These are phyloP conservation scores for Muntiacus reevesi DNA, from an alignment of 2,113 vertebrate species.

Conservation along the genomic window DNA sequence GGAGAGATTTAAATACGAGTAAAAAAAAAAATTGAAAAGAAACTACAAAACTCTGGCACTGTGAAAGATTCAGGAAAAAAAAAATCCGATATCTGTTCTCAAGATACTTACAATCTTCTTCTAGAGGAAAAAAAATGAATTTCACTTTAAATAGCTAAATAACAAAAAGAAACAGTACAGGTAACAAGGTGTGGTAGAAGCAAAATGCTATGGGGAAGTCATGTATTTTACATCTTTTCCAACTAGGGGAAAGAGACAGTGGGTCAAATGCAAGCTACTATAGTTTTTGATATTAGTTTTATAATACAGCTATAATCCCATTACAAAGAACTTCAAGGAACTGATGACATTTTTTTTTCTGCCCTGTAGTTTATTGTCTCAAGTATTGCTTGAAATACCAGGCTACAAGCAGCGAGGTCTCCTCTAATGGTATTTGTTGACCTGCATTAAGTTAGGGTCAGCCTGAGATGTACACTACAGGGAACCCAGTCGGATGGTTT, in stretches of 20 bases:
- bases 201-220: not conserved
- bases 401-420: slow-evolving; percentile 34
- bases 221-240: not conserved
- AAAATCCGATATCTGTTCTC: not conserved
- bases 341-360: slow-evolving; percentile 62
- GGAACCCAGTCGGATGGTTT: slow-evolving; percentile 35
- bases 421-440: slow-evolving; percentile 36
- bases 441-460: slow-evolving; percentile 34
- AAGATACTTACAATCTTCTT: slow-evolving; percentile 33
- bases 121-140: slow-evolving; percentile 9
- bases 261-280: slow-evolving; percentile 37
- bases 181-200: not conserved
- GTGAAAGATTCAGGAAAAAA: not conserved
- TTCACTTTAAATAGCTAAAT: not conserved
- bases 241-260: slow-evolving; percentile 22
- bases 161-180: not conserved
- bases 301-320: slow-evolving; percentile 49
- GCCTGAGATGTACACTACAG: slow-evolving; percentile 21
- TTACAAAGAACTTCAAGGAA: slow-evolving; percentile 58
- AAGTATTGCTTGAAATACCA: slow-evolving; percentile 42
- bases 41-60: not conserved
- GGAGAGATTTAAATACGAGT: not conserved
- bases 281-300: slow-evolving; percentile 46
- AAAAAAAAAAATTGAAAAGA: not conserved
- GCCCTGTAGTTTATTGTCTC: slow-evolving; percentile 38